Evolutionary conservation across 2,113 vertebrate genomes (phyloP), one percentile per base, ranked within the genome.

Genomic region (Rhinolophus sinicus): DNA sequence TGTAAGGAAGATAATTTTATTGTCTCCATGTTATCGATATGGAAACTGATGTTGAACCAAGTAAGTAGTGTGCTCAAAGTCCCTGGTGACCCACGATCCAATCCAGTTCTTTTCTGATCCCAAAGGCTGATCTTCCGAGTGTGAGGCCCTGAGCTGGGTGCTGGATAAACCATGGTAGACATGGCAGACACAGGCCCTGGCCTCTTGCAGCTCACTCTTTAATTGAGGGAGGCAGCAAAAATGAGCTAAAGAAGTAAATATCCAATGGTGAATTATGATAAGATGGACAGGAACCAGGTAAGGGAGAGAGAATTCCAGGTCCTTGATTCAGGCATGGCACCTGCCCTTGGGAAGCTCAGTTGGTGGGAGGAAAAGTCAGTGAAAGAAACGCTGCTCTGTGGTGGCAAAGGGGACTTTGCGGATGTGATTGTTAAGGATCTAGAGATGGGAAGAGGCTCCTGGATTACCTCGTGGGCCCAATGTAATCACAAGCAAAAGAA

Each of bases 151-250:
- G 10, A 50, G 10, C 15, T 38, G 30, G 30, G 13, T 2, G 5
- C 14, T 38, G 13, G 14, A 40, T 11, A 28, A 5, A 24, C 9
- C 12, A 38, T 1, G 33, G 24, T 9, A 21, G 28, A 22, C 15
- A 13, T 3, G 13, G 10, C 2, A 54, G 26, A 8, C 2, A 1
- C 9, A 14, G 13, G n/a, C 7, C 3, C 76, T 16, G 44, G 10
- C n/a, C 2, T 64, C 76, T 10, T 33, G 40, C n/a, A 75, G 72
- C 33, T 78, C 67, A 33, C 24, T 80, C 22, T 26, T 90, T 58
- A 73, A 58, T 9, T 18, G 33, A 90, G 13, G 21, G 4, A 73
- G 15, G 52, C 12, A 33, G 28, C 54, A 38, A 13, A 72, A 52
- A 38, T 28, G 8, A 75, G 14, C 50, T 47, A 28, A 75, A 40